Base-by-base conservation (phyloP, 1,140 invertebrate species). In the Drosophila mojavensis region DNA sequence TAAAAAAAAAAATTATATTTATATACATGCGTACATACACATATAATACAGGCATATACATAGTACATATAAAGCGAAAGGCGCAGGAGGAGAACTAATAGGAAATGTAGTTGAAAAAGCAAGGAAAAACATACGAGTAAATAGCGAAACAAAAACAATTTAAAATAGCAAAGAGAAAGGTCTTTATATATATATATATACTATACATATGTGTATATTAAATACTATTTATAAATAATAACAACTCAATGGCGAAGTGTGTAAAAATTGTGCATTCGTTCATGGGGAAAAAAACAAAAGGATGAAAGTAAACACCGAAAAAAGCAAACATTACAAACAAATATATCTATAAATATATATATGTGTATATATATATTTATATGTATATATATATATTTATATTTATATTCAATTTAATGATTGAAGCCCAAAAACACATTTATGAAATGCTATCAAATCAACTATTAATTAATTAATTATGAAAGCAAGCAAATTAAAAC, bases 241-340 rank as follows among this genome's bases (percentile, higher is more conserved):
- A 80, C 70, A 75, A 79, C 59, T 73, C 79, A 83, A 89, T 90
- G 84, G 66, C 84, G 84, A 89, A 89, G 81, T 84, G 78, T 89
- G 84, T 90, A 89, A 90, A 89, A 89, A 68, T 66, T 84, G 80
- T 89, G 85, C 84, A 89, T 89, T 89, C 84, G 84, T 89, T 90
- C 84, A 90, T 84, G 71, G 36, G 36, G 36, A 39, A 10, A 39
- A 84, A 88, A 86, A 89, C 80, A 88, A 84, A 88, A 89, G 84
- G 84, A 89, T 89, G 84, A 89, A 89, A 89, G 84, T 89, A 89
- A 89, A 89, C 84, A 89, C 84, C 84, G 84, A 85, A 85, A 80
- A 86, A 86, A 39, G 7, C 36, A 39, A 39, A 89, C 77, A 83
- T 81, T 88, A 86, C 76, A 88, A 73, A 79, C 81, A 86, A 2